Evolutionary conservation across 2,797 vertebrate species (phyloP), one percentile per base, ranked within the genome.

Genomic region (Argyrosomus regius): DNA sequence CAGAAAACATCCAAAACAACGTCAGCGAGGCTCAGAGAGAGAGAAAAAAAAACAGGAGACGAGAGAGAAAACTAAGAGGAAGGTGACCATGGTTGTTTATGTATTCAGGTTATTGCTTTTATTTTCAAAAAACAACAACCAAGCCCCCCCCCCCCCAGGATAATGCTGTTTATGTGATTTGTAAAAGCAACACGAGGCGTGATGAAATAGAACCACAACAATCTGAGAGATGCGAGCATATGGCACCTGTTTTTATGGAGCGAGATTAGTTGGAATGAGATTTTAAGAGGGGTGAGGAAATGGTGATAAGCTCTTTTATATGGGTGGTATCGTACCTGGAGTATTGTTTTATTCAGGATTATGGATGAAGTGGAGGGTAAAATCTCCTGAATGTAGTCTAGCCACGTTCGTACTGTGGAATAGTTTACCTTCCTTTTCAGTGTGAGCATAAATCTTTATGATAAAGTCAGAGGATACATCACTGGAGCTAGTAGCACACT

Each of bases 1-100:
- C 26, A 75, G 20, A 79, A 80, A 82, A 66, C 73, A 85, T 77
- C 50, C 82, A 64, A 75, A 84, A 81, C 86, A 87, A 52, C 39
- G 35, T 45, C 46, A 24, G 65, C 9, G 7, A 71, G 18, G 63
- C 59, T 66, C 35, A 3, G 46, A 76, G 16, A 68, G 13, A 20
- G 4, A 13, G 26, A 52, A 41, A 68, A 65, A 57, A n/a, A 66
- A 69, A 35, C 43, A 82, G 18, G n/a, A 77, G 31, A 39, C 22
- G 20, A 75, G 61, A 49, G 31, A 64, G 48, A 20, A 59, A 64
- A 64, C 59, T 26, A 4, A 65, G 68, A 43, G 66, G 66, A 72
- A 80, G 72, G 78, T 68, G 84, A 81, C 81, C 59, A 45, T 64
- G 83, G 50, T 46, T 46, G 63, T 77, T 82, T 67, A 60, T 73